Evolutionary conservation across 2,888 invertebrate species (phyloP), one percentile per base, ranked within the genome.

Genomic region (Pogonocherus hispidulus): DNA sequence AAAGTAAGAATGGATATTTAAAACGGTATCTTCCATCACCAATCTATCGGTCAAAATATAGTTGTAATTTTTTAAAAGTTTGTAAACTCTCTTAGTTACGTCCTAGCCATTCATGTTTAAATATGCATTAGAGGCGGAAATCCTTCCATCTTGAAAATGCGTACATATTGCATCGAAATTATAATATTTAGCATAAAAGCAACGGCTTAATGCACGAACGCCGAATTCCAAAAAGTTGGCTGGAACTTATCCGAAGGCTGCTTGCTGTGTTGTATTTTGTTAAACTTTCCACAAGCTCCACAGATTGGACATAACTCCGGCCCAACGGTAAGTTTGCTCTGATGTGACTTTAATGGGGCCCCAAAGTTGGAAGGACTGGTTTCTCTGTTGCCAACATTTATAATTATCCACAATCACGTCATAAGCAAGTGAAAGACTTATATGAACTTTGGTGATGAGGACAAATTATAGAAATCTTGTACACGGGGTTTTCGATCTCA

Each of bases 301-400:
- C 59, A 59, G 59, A 59, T 59, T 59, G 59, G 47, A 59, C 35
- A 47, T 46, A 47, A n/a, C n/a, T n/a, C n/a, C n/a, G n/a, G n/a
- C n/a, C n/a, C n/a, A n/a, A n/a, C 19, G 47, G 47, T 8, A 59
- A 59, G 59, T 59, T 59, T 59, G 59, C 47, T 59, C 47, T 59
- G 59, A 59, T 59, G 59, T 49, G 59, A 59, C 59, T 59, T 59
- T 59, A 59, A 59, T 59, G 47, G 32, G 47, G 32, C 47, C 47
- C 59, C 22, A 59, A 59, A 59, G 59, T 59, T 59, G 59, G 18
- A 16, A 46, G 32, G 14, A 47, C 59, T 14, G 59, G 11, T 20
- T 14, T 11, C 18, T 14, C 27, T 32, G 5, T 32, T 47, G 59
- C 9, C 32, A n/a, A 35, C 47, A 47, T 59, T 59, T 27, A 59